Evolutionary conservation across 2,888 invertebrate species (phyloP), one percentile per base, ranked within the genome.

Genomic region (Patella depressa): DNA sequence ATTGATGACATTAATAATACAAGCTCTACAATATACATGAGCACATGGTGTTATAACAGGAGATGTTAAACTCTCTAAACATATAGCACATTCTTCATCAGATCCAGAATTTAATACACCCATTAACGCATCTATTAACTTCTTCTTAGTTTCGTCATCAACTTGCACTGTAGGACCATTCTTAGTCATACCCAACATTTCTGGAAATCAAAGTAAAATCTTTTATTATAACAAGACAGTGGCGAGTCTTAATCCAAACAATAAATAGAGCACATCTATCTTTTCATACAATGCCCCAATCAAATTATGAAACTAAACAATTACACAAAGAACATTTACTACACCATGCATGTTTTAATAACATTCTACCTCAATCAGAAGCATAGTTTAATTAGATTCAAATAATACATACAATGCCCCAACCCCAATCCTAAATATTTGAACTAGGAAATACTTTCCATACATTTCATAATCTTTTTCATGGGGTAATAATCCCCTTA

Each of bases 51-150:
- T 87, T 71, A 87, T 86, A 54, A 87, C 85, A 1, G 85, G 83
- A 14, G 74, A 34, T 59, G 81, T 82, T 34, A 86, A 76, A 2
- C 80, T 76, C 65, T 87, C 85, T 70, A 86, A 75, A 79, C 87
- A 87, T n/a, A 87, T 82, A 34, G 85, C 79, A 80, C 87, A 87
- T 74, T 87, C 87, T 78, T 87, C 86, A 69, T 86, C 86, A 3
- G 85, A 84, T 2, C 86, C 86, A 14, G 85, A 83, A 45, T 82
- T 78, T 24, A 87, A 82, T 12, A 86, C 86, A 73, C 77, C 73
- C 45, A 84, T 73, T 59, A 87, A 74, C 19, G 80, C 82, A 5
- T 80, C 79, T 29, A 86, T 82, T 77, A 85, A 73, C 79, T 83
- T 82, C 79, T 80, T 65, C 70, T 80, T 79, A 57, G 80, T 65